phyloP scores from a whole-genome alignment of 2,797 vertebrate genomes.

The Arremon brunneinucha region DNA sequence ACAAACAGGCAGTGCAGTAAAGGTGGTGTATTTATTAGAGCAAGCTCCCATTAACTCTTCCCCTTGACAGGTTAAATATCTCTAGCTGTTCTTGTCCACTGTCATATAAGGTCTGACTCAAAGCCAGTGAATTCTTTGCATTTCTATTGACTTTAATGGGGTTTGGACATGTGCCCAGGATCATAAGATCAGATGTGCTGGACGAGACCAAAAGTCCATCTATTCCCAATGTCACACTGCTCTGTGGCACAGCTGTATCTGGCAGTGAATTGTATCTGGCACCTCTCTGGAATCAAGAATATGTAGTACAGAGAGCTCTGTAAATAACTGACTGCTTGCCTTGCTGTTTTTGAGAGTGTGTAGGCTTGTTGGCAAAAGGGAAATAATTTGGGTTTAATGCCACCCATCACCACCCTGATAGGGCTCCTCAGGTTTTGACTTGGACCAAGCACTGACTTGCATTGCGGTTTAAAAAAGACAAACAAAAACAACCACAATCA shows the following conservation, averaged over 20 bases:
- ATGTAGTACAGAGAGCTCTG: not conserved
- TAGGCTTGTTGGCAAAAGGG: not conserved
- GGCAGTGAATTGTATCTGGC: not conserved
- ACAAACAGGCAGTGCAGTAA: not conserved
- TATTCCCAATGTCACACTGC: constrained; percentile 22
- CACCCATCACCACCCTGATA: not conserved
- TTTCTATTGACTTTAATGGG: constrained; percentile 30
- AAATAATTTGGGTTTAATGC: not conserved
- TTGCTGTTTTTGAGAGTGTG: not conserved
- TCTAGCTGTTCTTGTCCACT: not conserved
- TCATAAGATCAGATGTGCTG: constrained; percentile 24
- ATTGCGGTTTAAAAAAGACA: not conserved
- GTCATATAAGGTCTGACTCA: not conserved
- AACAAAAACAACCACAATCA: not conserved
- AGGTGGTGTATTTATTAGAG: not conserved
- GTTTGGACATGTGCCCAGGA: constrained; percentile 14
- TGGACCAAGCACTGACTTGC: not conserved
- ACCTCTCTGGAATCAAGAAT: not conserved
- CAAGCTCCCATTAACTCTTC: not conserved
- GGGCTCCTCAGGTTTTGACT: not conserved
- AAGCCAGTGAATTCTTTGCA: constrained; percentile 23
- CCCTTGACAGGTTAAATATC: not conserved
- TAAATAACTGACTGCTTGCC: not conserved
- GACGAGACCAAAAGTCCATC: constrained; percentile 1
- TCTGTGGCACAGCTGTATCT: not conserved